A percentile compares a stretch with the other conserved stretches of the same genome.
Evolutionary conservation across 2,888 invertebrate species (phyloP).

Genomic region (Frankliniella fusca): DNA sequence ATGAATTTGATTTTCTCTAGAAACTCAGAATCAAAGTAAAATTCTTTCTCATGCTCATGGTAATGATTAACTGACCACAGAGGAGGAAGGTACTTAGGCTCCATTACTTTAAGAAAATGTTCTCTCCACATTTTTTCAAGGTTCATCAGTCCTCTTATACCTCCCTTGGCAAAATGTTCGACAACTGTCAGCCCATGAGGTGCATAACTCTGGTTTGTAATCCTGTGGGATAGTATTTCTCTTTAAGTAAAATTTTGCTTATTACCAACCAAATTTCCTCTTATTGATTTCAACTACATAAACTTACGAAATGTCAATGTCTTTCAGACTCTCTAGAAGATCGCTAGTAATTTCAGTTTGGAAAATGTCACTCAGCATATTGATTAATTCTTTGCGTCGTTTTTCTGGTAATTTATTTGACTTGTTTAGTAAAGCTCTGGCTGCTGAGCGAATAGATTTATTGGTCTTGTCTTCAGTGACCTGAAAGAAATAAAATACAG

Average conservation of each 20-base stretch:
- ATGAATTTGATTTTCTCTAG: background rate
- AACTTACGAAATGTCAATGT: slow-evolving; percentile 52
- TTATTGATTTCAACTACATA: slow-evolving; percentile 31
- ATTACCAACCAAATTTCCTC: background rate
- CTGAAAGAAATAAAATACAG: slow-evolving; percentile 30
- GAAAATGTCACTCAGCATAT: slow-evolving; percentile 52
- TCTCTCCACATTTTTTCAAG: slow-evolving; percentile 71
- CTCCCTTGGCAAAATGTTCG: slow-evolving; percentile 51
- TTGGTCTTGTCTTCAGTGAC: slow-evolving; percentile 34
- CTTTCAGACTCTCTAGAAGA: slow-evolving; percentile 52
- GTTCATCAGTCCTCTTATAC: slow-evolving; percentile 55
- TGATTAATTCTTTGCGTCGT: slow-evolving; percentile 51
- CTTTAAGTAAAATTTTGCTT: slow-evolving; percentile 27
- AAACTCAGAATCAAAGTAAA: background rate
- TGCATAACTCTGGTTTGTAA: slow-evolving; percentile 50
- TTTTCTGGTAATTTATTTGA: slow-evolving; percentile 52
- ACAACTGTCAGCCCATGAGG: slow-evolving; percentile 60
- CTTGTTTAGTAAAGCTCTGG: slow-evolving; percentile 53
- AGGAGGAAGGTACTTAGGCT: slow-evolving; percentile 64
- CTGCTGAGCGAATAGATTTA: slow-evolving; percentile 53
- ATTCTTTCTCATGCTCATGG: background rate
- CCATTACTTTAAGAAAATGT: slow-evolving; percentile 69
- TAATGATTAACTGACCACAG: slow-evolving; percentile 70
- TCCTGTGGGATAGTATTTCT: slow-evolving; percentile 44
- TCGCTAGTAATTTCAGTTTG: slow-evolving; percentile 49